Percentiles rank a stretch among this genome's conserved stretches.
Evolutionary conservation across 2,888 invertebrate species (phyloP).

Genomic region (Rugalucina vietnamica): DNA sequence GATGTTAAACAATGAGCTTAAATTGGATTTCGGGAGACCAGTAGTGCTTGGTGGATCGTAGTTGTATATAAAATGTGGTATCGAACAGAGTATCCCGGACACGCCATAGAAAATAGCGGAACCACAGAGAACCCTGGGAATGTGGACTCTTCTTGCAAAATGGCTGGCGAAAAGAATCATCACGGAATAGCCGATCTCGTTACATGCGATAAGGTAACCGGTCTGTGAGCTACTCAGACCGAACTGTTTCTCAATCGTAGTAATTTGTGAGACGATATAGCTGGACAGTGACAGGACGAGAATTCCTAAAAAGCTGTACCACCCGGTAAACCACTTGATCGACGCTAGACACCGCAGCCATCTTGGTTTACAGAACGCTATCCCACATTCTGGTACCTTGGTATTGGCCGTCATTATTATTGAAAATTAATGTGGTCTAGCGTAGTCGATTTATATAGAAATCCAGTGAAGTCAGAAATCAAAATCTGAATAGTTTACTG

Average conservation of each 20-base stretch:
- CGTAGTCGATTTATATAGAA: too few species aligned
- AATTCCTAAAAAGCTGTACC: conserved; percentile 56
- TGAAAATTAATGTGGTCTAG: too few species aligned
- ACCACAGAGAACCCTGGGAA: conserved; percentile 54
- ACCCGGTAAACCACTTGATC: conserved; percentile 51
- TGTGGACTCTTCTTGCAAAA: conserved; percentile 52
- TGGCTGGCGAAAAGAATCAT: conserved; percentile 59
- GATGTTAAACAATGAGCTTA: too few species aligned
- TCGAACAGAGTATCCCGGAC: conserved; percentile 59
- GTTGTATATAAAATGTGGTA: conserved; percentile 57
- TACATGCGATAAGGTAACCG: conserved; percentile 73
- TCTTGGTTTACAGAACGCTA: conserved; percentile 43
- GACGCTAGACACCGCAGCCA: conserved; percentile 46
- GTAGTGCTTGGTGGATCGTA: background rate
- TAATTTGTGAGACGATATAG: conserved; percentile 67
- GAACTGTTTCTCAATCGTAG: conserved; percentile 72
- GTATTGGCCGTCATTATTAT: background rate
- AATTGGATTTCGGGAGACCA: background rate
- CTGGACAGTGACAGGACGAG: conserved; percentile 57
- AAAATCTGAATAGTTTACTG: too few species aligned
- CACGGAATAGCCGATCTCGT: conserved; percentile 72
- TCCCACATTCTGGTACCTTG: conserved; percentile 52
- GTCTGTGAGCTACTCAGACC: conserved; percentile 70
- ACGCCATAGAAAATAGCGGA: conserved; percentile 61
- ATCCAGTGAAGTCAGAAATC: too few species aligned